These are phyloP conservation scores for Columba livia DNA, from an alignment of 2,113 vertebrate species.

Conservation along the genomic window DNA sequence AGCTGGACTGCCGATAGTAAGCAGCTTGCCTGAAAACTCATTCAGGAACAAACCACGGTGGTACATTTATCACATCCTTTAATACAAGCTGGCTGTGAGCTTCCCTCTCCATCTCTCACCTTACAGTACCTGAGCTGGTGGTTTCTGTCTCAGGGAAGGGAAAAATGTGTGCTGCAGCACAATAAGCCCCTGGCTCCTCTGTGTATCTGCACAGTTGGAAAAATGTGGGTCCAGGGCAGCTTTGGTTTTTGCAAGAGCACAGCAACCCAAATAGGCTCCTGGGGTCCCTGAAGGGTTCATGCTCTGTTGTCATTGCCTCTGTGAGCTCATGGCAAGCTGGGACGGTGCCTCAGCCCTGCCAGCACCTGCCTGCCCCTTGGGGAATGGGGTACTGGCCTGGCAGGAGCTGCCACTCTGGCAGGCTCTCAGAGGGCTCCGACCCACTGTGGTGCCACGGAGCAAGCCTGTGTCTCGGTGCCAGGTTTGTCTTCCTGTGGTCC, in stretches of 20 bases:
- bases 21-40: not conserved
- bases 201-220: not conserved
- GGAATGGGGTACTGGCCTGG: not conserved
- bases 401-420: not conserved
- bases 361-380: not conserved
- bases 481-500: not conserved
- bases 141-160: not conserved
- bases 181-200: not conserved
- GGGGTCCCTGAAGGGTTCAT: not conserved
- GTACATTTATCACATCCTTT: not conserved
- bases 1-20: not conserved
- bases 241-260: not conserved
- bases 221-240: not conserved
- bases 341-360: not conserved
- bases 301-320: not conserved
- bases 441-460: accelerated
- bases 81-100: not conserved
- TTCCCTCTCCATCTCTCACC: not conserved
- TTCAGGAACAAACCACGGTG: not conserved
- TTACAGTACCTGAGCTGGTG: not conserved
- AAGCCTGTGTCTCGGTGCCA: not conserved
- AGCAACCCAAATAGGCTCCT: not conserved
- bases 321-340: not conserved
- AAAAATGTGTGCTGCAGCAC: not conserved
- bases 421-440: not conserved